Conservation (phyloP, 2,113 vertebrate genomes). For the Eclectus roratus region DNA sequence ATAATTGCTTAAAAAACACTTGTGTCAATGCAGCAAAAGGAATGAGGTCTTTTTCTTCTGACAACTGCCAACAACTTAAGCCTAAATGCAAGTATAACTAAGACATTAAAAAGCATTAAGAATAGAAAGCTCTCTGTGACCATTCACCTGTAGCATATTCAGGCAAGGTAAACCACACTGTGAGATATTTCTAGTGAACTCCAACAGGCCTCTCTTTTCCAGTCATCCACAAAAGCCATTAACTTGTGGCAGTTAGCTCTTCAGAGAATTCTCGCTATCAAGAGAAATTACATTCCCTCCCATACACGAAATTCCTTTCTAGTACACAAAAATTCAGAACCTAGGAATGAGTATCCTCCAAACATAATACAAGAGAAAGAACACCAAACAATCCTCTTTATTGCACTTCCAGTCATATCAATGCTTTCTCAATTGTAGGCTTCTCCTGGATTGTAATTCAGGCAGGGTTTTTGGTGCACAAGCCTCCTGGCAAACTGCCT, state of each 20-base stretch:
- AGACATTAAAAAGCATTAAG: neutral
- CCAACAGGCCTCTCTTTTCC: neutral
- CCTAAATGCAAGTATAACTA: neutral
- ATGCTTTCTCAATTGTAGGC: neutral
- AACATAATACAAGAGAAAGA: neutral
- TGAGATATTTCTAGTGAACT: neutral
- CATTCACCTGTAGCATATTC: neutral
- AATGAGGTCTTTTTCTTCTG: neutral
- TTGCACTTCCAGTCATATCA: neutral
- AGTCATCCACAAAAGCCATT: neutral
- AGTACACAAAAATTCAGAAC: neutral
- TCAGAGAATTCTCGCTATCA: neutral
- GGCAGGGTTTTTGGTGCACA: neutral
- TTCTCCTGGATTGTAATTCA: neutral
- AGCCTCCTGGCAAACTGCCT: neutral
- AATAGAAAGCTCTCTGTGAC: neutral
- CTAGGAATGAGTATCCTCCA: neutral
- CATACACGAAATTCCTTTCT: neutral
- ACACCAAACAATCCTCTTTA: neutral
- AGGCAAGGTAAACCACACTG: neutral
- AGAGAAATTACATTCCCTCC: neutral
- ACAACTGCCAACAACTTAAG: neutral
- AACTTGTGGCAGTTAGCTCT: neutral
- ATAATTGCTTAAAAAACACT: neutral
- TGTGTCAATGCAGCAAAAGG: constrained; percentile 11